phyloP scores from a whole-genome alignment of 2,113 vertebrate species.

The Lichenostomus cassidix region DNA sequence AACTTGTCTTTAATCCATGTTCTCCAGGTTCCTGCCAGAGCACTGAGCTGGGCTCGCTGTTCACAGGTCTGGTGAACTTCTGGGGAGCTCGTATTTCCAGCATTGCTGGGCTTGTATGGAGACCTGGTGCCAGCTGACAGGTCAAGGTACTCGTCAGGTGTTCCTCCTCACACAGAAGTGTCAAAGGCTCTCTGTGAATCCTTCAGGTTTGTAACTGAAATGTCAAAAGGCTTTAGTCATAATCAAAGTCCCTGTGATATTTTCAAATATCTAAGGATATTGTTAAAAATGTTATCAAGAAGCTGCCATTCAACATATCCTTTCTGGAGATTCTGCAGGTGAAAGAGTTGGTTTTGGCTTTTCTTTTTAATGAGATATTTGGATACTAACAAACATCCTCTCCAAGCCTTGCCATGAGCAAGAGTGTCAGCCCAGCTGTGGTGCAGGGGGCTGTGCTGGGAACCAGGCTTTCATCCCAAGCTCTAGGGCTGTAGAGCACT shows the following conservation, averaged over 20 bases:
- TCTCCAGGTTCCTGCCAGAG: background rate
- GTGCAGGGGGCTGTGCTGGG: background rate
- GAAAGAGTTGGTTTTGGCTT: background rate
- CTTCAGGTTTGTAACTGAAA: background rate
- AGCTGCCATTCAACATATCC: fast-evolving
- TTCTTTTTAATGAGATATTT: background rate
- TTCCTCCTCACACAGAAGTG: background rate
- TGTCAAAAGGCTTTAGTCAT: background rate
- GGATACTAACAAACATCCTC: background rate
- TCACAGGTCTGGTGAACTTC: background rate
- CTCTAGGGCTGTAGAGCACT: no score
- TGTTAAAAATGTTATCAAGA: background rate
- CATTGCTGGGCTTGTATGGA: fast-evolving
- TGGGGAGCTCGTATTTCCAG: background rate
- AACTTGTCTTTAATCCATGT: background rate
- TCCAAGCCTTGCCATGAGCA: background rate
- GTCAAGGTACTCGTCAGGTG: background rate
- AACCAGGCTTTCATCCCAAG: background rate
- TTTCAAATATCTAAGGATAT: background rate
- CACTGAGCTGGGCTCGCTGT: fast-evolving
- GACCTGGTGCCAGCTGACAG: background rate
- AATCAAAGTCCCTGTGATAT: background rate
- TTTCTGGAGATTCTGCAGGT: background rate
- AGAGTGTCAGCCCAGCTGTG: background rate
- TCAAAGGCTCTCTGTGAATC: background rate